Percentiles rank a stretch among this genome's conserved stretches.
phyloP scores from a whole-genome alignment of 2,797 vertebrate genomes.

The Argya squamiceps region DNA sequence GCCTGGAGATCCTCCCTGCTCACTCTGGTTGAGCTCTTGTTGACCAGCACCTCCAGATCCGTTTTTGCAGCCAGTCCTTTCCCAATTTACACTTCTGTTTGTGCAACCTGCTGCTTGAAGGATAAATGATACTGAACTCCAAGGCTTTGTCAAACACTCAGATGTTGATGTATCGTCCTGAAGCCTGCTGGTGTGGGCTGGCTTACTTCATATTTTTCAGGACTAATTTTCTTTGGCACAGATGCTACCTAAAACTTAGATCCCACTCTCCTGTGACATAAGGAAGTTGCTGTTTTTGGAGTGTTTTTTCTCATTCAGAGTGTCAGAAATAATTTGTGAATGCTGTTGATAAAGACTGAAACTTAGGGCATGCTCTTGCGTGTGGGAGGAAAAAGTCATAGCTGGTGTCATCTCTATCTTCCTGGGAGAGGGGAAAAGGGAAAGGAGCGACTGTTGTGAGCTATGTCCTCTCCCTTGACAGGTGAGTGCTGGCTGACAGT shows the following conservation, averaged over 20 bases:
- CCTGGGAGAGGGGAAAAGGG: not conserved
- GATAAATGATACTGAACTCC: not conserved
- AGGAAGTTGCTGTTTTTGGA: not conserved
- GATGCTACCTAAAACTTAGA: not conserved
- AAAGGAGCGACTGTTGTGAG: not conserved
- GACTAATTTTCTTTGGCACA: not conserved
- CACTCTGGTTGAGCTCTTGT: not conserved
- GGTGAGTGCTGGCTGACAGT: not conserved
- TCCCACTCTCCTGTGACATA: not conserved
- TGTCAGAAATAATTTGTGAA: not conserved
- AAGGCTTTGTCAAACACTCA: not conserved
- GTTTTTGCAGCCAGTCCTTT: not conserved
- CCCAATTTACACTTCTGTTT: not conserved
- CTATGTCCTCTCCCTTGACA: not conserved
- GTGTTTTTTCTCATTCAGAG: not conserved
- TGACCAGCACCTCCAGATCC: not conserved
- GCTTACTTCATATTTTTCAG: not conserved
- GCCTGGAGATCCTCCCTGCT: accelerated
- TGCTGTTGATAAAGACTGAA: not conserved
- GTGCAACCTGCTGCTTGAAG: not conserved
- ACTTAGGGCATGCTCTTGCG: not conserved
- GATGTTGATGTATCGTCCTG: not conserved
- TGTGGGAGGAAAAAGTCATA: not conserved
- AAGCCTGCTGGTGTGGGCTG: not conserved
- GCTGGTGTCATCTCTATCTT: not conserved